Conservation (phyloP, 2,888 invertebrate genomes). For the Cynaeus angustus region DNA sequence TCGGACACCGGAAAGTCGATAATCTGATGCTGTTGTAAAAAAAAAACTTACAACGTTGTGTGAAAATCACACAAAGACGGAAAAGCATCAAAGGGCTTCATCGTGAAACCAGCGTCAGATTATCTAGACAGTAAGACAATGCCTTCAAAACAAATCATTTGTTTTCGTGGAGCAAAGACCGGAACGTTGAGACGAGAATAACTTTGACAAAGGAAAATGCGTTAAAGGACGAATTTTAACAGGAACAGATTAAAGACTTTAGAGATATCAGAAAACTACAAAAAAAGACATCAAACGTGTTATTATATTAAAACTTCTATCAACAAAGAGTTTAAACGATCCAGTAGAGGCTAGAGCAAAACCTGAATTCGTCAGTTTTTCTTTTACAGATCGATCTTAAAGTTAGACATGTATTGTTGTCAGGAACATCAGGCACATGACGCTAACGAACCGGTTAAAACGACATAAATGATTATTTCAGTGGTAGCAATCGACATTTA, state of each 20-base stretch:
- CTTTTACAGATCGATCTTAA: no score
- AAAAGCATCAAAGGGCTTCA: conserved; percentile 43
- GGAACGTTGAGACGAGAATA: conserved; percentile 19
- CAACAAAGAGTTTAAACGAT: no score
- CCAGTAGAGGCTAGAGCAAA: no score
- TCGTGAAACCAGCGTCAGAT: conserved; percentile 32
- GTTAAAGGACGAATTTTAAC: conserved; percentile 33
- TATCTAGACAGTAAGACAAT: conserved; percentile 42
- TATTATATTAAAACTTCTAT: no score
- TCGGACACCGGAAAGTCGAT: conserved; percentile 35
- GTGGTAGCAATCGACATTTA: conserved; percentile 16
- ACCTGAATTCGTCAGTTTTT: no score
- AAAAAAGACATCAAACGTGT: not conserved
- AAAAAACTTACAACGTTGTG: conserved; percentile 25
- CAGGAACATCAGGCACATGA: conserved; percentile 13
- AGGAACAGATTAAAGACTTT: not conserved
- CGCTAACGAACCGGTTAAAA: conserved; percentile 7
- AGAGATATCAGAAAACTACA: not conserved
- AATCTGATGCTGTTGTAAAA: conserved; percentile 37
- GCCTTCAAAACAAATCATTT: conserved; percentile 40
- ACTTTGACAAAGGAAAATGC: conserved; percentile 36
- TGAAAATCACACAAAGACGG: conserved; percentile 43
- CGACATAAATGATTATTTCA: conserved; percentile 10
- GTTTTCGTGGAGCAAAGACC: conserved; percentile 25
- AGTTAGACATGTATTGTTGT: conserved; percentile 31